Evolutionary conservation across 2,797 vertebrate genomes (phyloP).

Genomic region (Urophycis tenuis): DNA sequence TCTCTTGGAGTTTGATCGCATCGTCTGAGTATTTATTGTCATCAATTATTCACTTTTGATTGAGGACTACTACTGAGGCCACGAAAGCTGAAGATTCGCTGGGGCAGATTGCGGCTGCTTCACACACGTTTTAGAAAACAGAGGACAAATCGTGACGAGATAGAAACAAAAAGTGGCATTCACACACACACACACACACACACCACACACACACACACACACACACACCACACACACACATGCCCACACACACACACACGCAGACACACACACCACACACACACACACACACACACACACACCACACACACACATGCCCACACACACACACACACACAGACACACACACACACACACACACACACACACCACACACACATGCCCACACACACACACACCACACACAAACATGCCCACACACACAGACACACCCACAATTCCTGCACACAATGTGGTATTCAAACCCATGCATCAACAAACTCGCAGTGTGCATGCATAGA

Average conservation of each 20-base stretch:
- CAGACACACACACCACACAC: too few relatives aligned
- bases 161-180: neutral
- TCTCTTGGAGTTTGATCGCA: neutral
- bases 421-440: neutral
- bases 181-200: neutral
- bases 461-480: too few relatives aligned
- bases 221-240: too few relatives aligned
- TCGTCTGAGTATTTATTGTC: neutral
- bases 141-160: neutral
- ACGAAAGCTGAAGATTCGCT: neutral
- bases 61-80: neutral
- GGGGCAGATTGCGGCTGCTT: neutral
- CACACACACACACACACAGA: neutral
- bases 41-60: neutral
- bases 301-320: too few relatives aligned
- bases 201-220: neutral
- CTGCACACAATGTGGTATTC: too few relatives aligned
- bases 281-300: too few relatives aligned
- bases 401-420: too few relatives aligned
- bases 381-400: too few relatives aligned
- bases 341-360: neutral
- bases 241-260: too few relatives aligned
- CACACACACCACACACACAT: too few relatives aligned
- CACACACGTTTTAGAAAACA: neutral
- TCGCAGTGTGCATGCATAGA: too few relatives aligned